Evolutionary conservation across 2,797 vertebrate species (phyloP), one percentile per base, ranked within the genome.

Genomic region (Typhlichthys subterraneus): DNA sequence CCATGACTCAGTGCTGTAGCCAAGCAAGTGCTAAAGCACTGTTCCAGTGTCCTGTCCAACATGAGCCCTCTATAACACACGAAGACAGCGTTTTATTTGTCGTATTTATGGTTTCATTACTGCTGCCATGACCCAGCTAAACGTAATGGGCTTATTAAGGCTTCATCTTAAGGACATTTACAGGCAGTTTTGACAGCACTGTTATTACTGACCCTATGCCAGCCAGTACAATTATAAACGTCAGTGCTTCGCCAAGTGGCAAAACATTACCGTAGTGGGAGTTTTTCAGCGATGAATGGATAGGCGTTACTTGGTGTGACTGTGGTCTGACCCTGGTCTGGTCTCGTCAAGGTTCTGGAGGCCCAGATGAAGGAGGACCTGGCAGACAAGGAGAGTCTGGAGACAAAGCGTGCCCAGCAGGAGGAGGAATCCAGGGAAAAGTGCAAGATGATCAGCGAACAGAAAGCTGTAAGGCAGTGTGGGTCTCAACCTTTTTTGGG

Each of bases 301-400:
- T 9, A 54, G 7, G 13, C 9, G 9, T 15, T 29, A 13, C 13
- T 42, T 12, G 3, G 46, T 48, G 11, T 31, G 66, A 2, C 14
- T 49, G 48, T 13, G 48, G 13, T 31, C 52, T 46, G 12, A 13
- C 9, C 0, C n/a, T 52, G 51, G 2, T 38, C 77, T n/a, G 77
- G 49, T 53, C 59, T 62, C 17, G 67, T 72, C 29, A 76, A 99
- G 98, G 94, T 97, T 61, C 88, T 99, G 75, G 97, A 99, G 88
- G 93, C 93, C 81, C 96, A 99, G 85, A 98, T 99, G 93, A 98
- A 99, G 87, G 95, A 80, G 51, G 98, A 99, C 87, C 75, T 98
- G 72, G 93, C 95, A 0, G 96, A 98, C 80, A 99, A 99, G 72
- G 96, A 99, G 67, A 92, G 89, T n/a, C 92, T 99, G 4, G 96